Evolutionary conservation across 2,888 invertebrate species (phyloP), one percentile per base, ranked within the genome.

Genomic region (Rhodophaea formosa): DNA sequence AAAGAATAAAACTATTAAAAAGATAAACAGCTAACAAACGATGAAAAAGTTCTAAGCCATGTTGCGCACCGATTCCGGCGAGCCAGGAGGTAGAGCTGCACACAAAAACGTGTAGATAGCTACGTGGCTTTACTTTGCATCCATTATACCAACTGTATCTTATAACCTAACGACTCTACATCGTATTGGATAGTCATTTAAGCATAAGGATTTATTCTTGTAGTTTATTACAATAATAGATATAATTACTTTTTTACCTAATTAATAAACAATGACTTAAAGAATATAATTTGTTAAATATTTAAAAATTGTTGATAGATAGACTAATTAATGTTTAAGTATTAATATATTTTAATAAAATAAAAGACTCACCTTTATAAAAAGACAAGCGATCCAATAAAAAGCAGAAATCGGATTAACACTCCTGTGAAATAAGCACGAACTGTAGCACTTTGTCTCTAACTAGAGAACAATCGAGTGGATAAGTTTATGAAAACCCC

Each of bases 351-450:
- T 39, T 12, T 10, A 43, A 10, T 14, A 60, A 56, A 3, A 64
- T 62, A 57, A 61, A 59, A 66, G 69, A 81, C 89, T 86, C 75
- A 89, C 89, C 88, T 82, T 74, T 62, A 72, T 65, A 70, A 75
- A 69, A 71, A 76, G 73, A 75, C 80, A 80, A 82, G 77, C 80
- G 86, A 88, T 89, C 89, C 89, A 88, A 88, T 84, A 86, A 84
- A 79, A 84, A 81, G 80, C 80, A 83, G 83, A 83, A 86, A 82
- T 87, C 80, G 80, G 82, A 83, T 84, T 81, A 88, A 84, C 88
- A 89, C 88, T 88, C 79, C 79, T 83, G 84, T 84, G 86, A 80
- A 82, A 77, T 79, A 85, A 84, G 81, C 88, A 90, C 90, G 86
- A 86, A 80, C 81, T 74, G 83, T 76, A 84, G 80, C 90, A 90